A percentile compares a stretch with the other conserved stretches of the same genome.
Evolutionary conservation across 2,888 invertebrate genomes (phyloP).

Genomic region (Pseudolycoriella hygida): DNA sequence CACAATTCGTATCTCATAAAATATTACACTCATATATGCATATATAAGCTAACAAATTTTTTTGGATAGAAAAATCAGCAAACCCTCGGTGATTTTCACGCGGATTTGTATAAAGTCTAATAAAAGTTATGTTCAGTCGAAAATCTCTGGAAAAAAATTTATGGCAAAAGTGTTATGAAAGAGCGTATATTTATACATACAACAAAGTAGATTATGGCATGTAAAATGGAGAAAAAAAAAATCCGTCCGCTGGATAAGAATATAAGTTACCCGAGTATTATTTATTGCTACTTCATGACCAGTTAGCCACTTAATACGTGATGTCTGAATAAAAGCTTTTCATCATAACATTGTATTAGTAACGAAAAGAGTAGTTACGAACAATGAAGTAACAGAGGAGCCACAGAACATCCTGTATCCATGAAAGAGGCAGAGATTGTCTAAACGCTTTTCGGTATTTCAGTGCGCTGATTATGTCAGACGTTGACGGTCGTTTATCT

Average conservation of each 20-base stretch:
- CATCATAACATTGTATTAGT: background rate
- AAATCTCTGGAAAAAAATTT: slow-evolving; percentile 3
- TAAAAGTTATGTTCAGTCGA: slow-evolving; percentile 2
- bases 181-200: background rate
- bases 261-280: slow-evolving; percentile 3
- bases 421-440: no score
- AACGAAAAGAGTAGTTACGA: no score
- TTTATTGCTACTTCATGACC: slow-evolving; percentile 8
- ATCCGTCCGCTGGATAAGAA: no score
- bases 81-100: background rate
- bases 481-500: no score
- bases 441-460: no score
- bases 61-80: background rate
- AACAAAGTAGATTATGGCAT: slow-evolving; percentile 4
- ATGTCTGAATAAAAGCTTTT: slow-evolving; percentile 5
- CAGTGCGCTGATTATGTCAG: no score
- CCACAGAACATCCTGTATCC: no score
- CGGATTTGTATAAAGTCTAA: background rate
- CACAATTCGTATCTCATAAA: no score
- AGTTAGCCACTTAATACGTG: slow-evolving; percentile 8
- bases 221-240: background rate
- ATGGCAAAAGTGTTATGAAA: background rate
- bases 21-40: no score
- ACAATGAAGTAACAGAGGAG: no score
- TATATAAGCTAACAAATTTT: no score